Base-by-base conservation (phyloP, 2,797 vertebrate species). In the Buphagus erythrorhynchus region DNA sequence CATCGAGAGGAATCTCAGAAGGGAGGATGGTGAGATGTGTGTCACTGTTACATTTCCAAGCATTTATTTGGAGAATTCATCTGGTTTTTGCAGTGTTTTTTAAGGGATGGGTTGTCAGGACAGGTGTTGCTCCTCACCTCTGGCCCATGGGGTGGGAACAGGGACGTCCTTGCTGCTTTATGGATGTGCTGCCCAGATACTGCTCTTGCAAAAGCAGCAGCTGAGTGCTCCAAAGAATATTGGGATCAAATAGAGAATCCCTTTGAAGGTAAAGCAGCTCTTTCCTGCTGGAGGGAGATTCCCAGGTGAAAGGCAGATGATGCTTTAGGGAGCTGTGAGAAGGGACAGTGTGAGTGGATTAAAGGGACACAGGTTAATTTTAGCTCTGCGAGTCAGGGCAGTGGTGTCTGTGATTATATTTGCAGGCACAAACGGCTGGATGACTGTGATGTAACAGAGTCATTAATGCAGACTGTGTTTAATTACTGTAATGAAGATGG, bases 1-100 rank as follows among this genome's bases (percentile, higher is more conserved):
- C 98, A 99, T 99, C 6, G 99, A 99, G 96, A 98, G 99, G 93
- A 99, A 99, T 77, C 98, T 99, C 68, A 99, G 99, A 68, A 98
- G 98, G 61, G 99, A 99, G 97, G 96, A 98, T 7, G 99, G 99
- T 99, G 76, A 97, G 98, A 95, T 22, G 28, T 1, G 19, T 16
- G 43, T 16, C 62, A 17, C 74, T 86, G 11, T 77, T 87, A 14
- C 2, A 1, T 71, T 59, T 76, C 51, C 31, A 49, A 6, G 22
- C 0, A 0, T 11, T 59, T 49, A 10, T 54, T 28, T 31, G 16
- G 51, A 62, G 31, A 43, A 59, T 18, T 31, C 36, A 3, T 40
- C 13, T 51, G 40, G 35, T 3, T 68, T 40, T 65, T 52, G 51
- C 21, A 15, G 46, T 29, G 2, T 46, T 77, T 61, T 61, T 33